Base-by-base conservation (phyloP, 2,888 invertebrate genomes). In the Andrena hattorfiana region DNA sequence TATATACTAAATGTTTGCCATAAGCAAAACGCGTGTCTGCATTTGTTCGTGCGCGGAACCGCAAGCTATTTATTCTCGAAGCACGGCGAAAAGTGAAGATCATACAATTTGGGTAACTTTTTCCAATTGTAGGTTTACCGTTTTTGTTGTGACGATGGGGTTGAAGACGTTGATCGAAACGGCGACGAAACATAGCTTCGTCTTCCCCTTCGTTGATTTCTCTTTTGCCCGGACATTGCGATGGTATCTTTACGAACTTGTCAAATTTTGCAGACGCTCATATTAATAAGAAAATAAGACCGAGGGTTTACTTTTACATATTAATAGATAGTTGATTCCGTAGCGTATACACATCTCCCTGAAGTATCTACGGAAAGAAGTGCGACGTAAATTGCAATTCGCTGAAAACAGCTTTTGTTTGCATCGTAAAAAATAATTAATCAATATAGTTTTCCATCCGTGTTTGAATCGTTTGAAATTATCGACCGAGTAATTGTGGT, bases 141-240 rank as follows among this genome's bases (percentile, higher is more conserved):
- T 59, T 48, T 49, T 42, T 51, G 72, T 20, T 67, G 66, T 0
- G 42, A 1, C 1, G 28, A 5, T 49, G 51, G 51, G 23, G n/a
- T 16, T n/a, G 64, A 2, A 63, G 64, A 35, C 2, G 68, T n/a
- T 5, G 26, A 64, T 28, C 16, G 42, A 64, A 48, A 23, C 16
- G 48, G 35, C 13, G 63, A 10, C 16, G 60, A 16, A 42, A 7
- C 3, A 28, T 8, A 23, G 20, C 49, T 20, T 42, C 59, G 10
- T 60, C 30, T 73, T 73, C 49, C 60, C 32, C 35, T 23, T 69
- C 8, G 71, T 13, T 30, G 49, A 2, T 54, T 51, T 51, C 49
- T 75, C 13, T 42, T 67, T 48, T 60, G 76, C n/a, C 66, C 60
- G 10, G 48, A 0, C 72, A 83, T 82, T 28, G 23, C 48, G 30